These are phyloP conservation scores for Celastrina argiolus DNA, from an alignment of 2,888 invertebrate species.

Conservation along the genomic window DNA sequence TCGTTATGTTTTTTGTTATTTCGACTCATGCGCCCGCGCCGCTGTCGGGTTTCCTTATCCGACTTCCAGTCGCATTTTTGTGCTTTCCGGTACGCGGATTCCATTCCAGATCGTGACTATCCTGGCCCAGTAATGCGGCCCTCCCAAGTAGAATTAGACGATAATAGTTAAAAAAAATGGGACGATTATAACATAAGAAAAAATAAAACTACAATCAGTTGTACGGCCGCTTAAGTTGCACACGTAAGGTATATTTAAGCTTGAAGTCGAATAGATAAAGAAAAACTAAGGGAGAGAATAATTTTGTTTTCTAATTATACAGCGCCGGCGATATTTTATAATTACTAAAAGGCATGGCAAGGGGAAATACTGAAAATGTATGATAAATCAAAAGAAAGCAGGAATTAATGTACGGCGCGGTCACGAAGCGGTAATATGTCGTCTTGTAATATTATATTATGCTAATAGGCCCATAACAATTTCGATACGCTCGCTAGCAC, in stretches of 20 bases:
- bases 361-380: conserved; percentile 21
- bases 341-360: conserved; percentile 20
- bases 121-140: not conserved
- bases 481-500: conserved; percentile 58
- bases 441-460: conserved; percentile 71
- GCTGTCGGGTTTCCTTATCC: not conserved
- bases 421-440: conserved; percentile 48
- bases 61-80: conserved; percentile 8
- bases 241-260: no score
- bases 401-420: conserved; percentile 34
- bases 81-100: conserved; percentile 14
- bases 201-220: not conserved
- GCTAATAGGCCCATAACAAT: conserved; percentile 68
- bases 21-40: not conserved
- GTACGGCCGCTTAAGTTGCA: no score
- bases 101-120: conserved; percentile 1
- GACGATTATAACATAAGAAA: not conserved
- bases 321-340: conserved; percentile 5
- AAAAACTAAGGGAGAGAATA: not conserved
- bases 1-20: not conserved
- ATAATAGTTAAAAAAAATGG: not conserved
- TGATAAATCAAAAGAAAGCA: conserved; percentile 25
- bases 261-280: conserved; percentile 5
- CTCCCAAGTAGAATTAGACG: not conserved
- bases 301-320: conserved; percentile 7